These are phyloP conservation scores for Apodemia mormo DNA, from an alignment of 2,888 invertebrate genomes.

Conservation along the genomic window DNA sequence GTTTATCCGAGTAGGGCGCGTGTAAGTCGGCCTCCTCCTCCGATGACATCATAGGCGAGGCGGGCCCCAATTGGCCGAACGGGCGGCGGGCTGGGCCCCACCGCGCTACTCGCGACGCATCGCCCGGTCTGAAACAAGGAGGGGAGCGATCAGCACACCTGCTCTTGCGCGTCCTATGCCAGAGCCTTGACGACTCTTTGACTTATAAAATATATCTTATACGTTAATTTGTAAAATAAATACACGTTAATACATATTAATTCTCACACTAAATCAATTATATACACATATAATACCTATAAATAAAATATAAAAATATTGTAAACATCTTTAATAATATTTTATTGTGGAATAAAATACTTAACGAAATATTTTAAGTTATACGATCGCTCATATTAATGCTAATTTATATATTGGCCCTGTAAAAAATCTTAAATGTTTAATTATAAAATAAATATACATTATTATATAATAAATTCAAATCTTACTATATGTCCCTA, in stretches of 20 bases:
- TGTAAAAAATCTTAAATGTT: too few relatives aligned
- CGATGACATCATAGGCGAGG: constrained; percentile 97
- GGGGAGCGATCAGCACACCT: constrained; percentile 75
- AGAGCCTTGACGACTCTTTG: constrained; percentile 27
- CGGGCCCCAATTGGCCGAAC: constrained; percentile 90
- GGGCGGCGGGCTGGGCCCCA: constrained; percentile 82
- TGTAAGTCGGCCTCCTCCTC: constrained; percentile 97
- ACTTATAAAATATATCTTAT: constrained; percentile 17
- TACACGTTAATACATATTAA: not conserved
- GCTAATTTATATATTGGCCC: too few relatives aligned
- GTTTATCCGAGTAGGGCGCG: constrained; percentile 96
- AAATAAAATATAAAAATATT: not conserved
- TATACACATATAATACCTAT: too few relatives aligned
- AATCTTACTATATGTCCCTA: too few relatives aligned
- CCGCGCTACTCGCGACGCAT: constrained; percentile 77
- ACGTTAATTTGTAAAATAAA: not conserved
- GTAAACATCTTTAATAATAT: too few relatives aligned
- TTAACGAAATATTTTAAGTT: too few relatives aligned
- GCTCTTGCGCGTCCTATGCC: constrained; percentile 50
- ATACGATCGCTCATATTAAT: too few relatives aligned
- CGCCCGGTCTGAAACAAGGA: constrained; percentile 77
- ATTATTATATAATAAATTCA: too few relatives aligned
- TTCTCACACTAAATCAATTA: too few relatives aligned
- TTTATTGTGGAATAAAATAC: too few relatives aligned
- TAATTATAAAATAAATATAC: too few relatives aligned